phyloP scores from a whole-genome alignment of 2,888 invertebrate genomes.

The Helobdella robusta region DNA sequence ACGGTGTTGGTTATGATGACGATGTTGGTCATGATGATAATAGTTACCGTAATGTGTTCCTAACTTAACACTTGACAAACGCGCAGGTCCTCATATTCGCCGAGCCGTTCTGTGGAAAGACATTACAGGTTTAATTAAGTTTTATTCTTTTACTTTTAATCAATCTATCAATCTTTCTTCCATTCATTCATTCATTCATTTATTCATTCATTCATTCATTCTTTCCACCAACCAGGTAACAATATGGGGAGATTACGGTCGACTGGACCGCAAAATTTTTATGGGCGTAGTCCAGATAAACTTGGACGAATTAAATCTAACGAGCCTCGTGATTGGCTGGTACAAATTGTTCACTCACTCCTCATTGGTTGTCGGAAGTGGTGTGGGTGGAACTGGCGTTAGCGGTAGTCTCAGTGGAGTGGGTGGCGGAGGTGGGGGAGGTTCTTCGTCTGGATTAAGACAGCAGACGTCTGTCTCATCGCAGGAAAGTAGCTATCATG shows the following conservation, averaged over 20 bases:
- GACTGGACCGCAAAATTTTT: constrained; percentile 96
- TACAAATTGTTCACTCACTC: constrained; percentile 69
- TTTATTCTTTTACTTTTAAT: not conserved
- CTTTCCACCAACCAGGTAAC: constrained; percentile 65
- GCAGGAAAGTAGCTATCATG: constrained; percentile 35
- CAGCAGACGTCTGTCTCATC: constrained; percentile 35
- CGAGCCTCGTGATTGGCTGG: constrained; percentile 97
- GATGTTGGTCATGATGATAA: too few species aligned
- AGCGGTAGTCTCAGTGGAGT: not conserved
- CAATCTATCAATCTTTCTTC: not conserved
- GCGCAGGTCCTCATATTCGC: constrained; percentile 76
- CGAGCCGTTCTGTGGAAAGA: constrained; percentile 84
- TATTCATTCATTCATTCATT: not conserved
- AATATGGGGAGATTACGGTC: constrained; percentile 98
- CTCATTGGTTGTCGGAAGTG: constrained; percentile 40
- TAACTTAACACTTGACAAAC: too few species aligned
- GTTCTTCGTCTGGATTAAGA: constrained; percentile 15
- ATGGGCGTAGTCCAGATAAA: constrained; percentile 99
- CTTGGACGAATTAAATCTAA: constrained; percentile 91
- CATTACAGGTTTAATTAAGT: constrained; percentile 67
- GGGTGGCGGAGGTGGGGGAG: not conserved
- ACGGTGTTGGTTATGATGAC: too few species aligned
- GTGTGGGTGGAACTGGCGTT: not conserved
- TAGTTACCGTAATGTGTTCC: too few species aligned
- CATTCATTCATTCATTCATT: not conserved